phyloP scores from a whole-genome alignment of 2,113 vertebrate genomes.

The Microcebus tavaratra region DNA sequence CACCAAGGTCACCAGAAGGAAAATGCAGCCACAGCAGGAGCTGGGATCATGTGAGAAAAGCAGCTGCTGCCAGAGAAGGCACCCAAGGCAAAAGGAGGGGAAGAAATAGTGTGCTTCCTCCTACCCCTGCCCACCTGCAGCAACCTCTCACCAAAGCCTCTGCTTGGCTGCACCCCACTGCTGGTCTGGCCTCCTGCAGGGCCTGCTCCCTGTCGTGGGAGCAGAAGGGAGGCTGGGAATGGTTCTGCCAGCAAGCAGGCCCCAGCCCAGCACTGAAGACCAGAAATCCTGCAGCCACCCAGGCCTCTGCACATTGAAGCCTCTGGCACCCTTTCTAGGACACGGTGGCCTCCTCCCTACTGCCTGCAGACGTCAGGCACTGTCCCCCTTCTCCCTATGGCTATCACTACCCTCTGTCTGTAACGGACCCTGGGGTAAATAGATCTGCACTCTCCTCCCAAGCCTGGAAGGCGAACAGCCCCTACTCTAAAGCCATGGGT shows the following conservation, averaged over 20 bases:
- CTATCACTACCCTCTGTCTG: background rate
- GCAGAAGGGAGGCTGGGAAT: background rate
- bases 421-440: background rate
- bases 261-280: accelerated
- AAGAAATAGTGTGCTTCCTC: background rate
- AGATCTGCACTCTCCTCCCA: background rate
- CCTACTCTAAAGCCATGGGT: accelerated
- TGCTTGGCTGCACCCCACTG: background rate
- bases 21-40: background rate
- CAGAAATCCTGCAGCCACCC: too few species aligned
- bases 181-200: background rate
- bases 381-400: background rate
- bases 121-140: background rate
- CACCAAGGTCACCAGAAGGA: background rate
- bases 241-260: background rate
- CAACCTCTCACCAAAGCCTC: background rate
- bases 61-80: background rate
- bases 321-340: background rate
- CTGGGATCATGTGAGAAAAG: background rate
- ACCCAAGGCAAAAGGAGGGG: background rate
- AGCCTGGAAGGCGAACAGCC: background rate
- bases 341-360: background rate
- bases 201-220: background rate
- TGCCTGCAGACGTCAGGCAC: too few species aligned
- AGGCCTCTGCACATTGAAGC: background rate